These are phyloP conservation scores for Sebastes schlegelii DNA, from an alignment of 2,113 vertebrate species.

Conservation along the genomic window DNA sequence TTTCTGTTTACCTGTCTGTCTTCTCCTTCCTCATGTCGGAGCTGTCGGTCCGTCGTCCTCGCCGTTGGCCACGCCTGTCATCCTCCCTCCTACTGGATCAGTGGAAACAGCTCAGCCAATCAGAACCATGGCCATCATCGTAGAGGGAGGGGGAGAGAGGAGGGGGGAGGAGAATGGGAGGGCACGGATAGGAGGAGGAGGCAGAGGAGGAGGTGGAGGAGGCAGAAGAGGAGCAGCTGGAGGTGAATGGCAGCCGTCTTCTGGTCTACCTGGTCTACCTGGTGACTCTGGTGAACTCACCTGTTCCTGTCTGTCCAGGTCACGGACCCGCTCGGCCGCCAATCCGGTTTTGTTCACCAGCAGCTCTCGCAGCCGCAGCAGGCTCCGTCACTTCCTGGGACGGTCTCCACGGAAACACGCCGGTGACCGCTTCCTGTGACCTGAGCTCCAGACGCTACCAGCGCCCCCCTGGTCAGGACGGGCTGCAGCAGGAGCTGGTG, in stretches of 20 bases:
- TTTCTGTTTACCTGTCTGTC: not conserved
- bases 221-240: constrained; percentile 52
- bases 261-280: not conserved
- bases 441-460: constrained; percentile 86
- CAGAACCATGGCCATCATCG: constrained; percentile 84
- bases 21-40: constrained; percentile 61
- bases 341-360: constrained; percentile 73
- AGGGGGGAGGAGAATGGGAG: constrained; percentile 19
- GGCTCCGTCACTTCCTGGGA: constrained; percentile 90
- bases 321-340: constrained; percentile 11
- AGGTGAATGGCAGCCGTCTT: constrained; percentile 16
- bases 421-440: constrained; percentile 71
- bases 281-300: not conserved
- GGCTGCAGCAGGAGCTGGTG: constrained; percentile 92
- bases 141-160: constrained; percentile 65
- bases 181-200: constrained; percentile 19
- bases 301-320: constrained; percentile 21
- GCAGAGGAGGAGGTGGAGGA: constrained; percentile 58
- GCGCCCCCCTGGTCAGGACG: constrained; percentile 89
- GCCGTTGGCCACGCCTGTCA: constrained; percentile 75
- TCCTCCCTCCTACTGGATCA: constrained; percentile 75
- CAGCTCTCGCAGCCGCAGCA: constrained; percentile 89
- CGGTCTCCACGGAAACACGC: constrained; percentile 81
- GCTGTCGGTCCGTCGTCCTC: constrained; percentile 68
- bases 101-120: constrained; percentile 86